Percentiles rank a stretch among this genome's conserved stretches.
These are phyloP conservation scores for Hesperia comma DNA, from an alignment of 2,888 invertebrate species.

Conservation along the genomic window DNA sequence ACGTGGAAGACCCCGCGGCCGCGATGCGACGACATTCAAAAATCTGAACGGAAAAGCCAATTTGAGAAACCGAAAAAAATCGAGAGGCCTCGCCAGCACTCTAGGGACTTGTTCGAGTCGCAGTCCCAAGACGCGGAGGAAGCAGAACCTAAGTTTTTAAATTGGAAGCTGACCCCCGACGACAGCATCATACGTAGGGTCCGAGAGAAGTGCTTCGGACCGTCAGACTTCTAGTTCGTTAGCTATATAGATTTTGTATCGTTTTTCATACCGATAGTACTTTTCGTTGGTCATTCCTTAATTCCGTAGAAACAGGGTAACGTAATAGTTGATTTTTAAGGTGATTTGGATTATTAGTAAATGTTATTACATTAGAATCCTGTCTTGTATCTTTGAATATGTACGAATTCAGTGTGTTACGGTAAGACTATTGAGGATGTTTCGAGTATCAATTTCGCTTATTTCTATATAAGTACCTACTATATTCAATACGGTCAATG, in stretches of 20 bases:
- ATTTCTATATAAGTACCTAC: neutral
- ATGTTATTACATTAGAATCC: slow-evolving; percentile 15
- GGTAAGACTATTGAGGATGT: slow-evolving; percentile 3
- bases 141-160: slow-evolving; percentile 51
- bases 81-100: slow-evolving; percentile 56
- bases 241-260: slow-evolving; percentile 35
- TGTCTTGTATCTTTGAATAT: slow-evolving; percentile 21
- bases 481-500: slow-evolving; percentile 5
- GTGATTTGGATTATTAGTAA: slow-evolving; percentile 36
- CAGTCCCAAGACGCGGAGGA: slow-evolving; percentile 68
- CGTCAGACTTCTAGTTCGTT: slow-evolving; percentile 59
- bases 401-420: slow-evolving; percentile 18
- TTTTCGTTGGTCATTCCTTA: slow-evolving; percentile 19
- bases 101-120: slow-evolving; percentile 74
- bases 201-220: slow-evolving; percentile 68
- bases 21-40: slow-evolving; percentile 45
- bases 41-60: slow-evolving; percentile 40
- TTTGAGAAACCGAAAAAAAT: slow-evolving; percentile 44
- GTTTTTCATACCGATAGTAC: slow-evolving; percentile 31
- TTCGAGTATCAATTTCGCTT: neutral
- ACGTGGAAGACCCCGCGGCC: slow-evolving; percentile 63
- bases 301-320: slow-evolving; percentile 70
- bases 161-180: slow-evolving; percentile 69
- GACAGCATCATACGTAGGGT: slow-evolving; percentile 67
- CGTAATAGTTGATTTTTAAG: slow-evolving; percentile 48